Evolutionary conservation across 2,888 invertebrate species (phyloP), one percentile per base, ranked within the genome.

Genomic region (Penaeus monodon): DNA sequence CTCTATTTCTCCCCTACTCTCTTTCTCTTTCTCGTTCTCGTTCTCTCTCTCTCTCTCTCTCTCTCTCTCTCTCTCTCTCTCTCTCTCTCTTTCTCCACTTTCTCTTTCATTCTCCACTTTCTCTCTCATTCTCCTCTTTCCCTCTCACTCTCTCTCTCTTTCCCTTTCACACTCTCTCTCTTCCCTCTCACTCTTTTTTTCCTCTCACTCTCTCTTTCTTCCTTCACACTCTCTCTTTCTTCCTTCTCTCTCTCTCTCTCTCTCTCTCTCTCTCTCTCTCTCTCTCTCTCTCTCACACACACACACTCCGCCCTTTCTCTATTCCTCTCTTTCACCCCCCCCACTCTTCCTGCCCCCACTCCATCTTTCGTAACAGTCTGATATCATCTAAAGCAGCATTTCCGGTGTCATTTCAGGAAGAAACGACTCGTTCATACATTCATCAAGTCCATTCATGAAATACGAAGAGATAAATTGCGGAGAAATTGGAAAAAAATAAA

Each of bases 101-200:
- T 29, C 29, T 29, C n/a, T n/a, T n/a, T n/a, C n/a, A n/a, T n/a
- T n/a, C n/a, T 78, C 63, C n/a, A n/a, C n/a, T n/a, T 17, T 57
- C 78, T 44, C 78, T 78, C 78, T 78, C 78, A 63, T 63, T 78
- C 78, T 78, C 78, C 78, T 78, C 78, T 78, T 63, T 78, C n/a
- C n/a, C n/a, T n/a, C n/a, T n/a, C n/a, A n/a, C n/a, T n/a, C n/a
- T n/a, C n/a, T n/a, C n/a, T n/a, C 78, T 44, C 78, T 65, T 33
- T 65, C 79, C 3, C 79, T 33, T 65, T 65, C 79, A 64, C 79
- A 64, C 65, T 33, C 33, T 33, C 33, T 33, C 24, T 24, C 24
- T 33, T 24, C 33, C 70, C 24, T n/a, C n/a, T n/a, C n/a, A n/a
- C n/a, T n/a, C n/a, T n/a, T n/a, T n/a, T n/a, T n/a, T n/a, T n/a